Conservation (phyloP, 2,888 invertebrate species). For the Drosophila incognita region DNA sequence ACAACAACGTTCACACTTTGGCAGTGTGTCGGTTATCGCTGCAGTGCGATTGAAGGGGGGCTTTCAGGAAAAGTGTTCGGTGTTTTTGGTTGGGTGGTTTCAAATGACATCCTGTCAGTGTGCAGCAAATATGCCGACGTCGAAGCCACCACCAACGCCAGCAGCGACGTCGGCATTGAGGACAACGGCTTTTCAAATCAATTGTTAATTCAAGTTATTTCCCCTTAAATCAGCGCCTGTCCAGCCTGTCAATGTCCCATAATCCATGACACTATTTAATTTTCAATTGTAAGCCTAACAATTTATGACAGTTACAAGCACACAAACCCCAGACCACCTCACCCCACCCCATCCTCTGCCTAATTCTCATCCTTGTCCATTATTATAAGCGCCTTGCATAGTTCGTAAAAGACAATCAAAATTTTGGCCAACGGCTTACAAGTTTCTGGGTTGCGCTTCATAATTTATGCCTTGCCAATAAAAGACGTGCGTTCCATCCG, state of each 20-base stretch:
- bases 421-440: conserved; percentile 74
- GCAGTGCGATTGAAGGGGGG: conserved; percentile 32
- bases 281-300: conserved; percentile 69
- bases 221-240: conserved; percentile 72
- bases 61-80: conserved; percentile 1
- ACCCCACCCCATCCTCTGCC: neutral
- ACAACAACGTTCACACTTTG: conserved; percentile 68
- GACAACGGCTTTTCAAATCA: conserved; percentile 75
- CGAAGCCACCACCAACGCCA: conserved; percentile 6
- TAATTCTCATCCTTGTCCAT: conserved; percentile 2
- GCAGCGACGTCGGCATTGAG: conserved; percentile 40
- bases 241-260: conserved; percentile 60
- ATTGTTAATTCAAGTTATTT: conserved; percentile 75
- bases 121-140: conserved; percentile 23
- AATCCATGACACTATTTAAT: conserved; percentile 76
- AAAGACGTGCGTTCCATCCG: conserved; percentile 50
- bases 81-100: conserved; percentile 37
- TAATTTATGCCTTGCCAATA: conserved; percentile 78
- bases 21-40: conserved; percentile 66
- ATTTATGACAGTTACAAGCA: conserved; percentile 58
- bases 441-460: conserved; percentile 63
- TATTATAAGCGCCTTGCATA: conserved; percentile 31
- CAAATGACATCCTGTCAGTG: conserved; percentile 65
- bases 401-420: conserved; percentile 73
- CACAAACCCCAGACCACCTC: neutral